phyloP scores from a whole-genome alignment of 64 coral and sea anemone species.

The Dendronephthya gigantea region DNA sequence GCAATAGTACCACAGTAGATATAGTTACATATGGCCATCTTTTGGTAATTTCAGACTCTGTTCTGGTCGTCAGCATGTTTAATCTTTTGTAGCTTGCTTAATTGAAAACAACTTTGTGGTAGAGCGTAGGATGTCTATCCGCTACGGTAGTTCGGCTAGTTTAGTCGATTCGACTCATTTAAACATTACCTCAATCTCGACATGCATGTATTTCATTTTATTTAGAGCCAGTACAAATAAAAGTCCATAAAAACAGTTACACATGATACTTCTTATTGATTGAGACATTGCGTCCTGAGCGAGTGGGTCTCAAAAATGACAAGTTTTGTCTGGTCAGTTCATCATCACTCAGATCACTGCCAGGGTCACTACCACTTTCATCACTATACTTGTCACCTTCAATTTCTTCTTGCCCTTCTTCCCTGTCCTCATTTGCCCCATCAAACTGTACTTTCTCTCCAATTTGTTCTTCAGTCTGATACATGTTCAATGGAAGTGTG shows the following conservation, averaged over 20 bases:
- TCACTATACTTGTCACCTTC: background rate
- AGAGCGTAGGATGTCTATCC: background rate
- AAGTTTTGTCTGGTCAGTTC: slow-evolving; percentile 26
- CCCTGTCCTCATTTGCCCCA: no score
- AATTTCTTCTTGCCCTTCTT: no score
- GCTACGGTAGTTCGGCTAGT: background rate
- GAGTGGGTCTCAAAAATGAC: slow-evolving; percentile 41
- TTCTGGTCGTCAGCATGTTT: no score
- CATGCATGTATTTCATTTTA: background rate
- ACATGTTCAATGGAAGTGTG: slow-evolving; percentile 33
- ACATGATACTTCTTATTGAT: slow-evolving; percentile 28
- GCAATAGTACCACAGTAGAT: no score
- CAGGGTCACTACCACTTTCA: background rate
- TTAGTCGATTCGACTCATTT: background rate
- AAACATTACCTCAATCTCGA: background rate
- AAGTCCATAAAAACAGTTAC: slow-evolving; percentile 6
- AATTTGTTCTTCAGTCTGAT: background rate
- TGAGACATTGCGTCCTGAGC: slow-evolving; percentile 13
- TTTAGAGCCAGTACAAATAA: background rate
- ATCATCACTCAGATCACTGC: slow-evolving; percentile 19
- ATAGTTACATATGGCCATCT: no score
- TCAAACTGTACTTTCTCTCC: slow-evolving; percentile 24
- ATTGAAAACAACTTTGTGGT: no score
- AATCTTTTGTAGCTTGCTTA: no score
- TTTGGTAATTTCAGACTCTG: no score